Evolutionary conservation across 2,888 invertebrate species (phyloP).

Genomic region (Eumerus sabulonum): DNA sequence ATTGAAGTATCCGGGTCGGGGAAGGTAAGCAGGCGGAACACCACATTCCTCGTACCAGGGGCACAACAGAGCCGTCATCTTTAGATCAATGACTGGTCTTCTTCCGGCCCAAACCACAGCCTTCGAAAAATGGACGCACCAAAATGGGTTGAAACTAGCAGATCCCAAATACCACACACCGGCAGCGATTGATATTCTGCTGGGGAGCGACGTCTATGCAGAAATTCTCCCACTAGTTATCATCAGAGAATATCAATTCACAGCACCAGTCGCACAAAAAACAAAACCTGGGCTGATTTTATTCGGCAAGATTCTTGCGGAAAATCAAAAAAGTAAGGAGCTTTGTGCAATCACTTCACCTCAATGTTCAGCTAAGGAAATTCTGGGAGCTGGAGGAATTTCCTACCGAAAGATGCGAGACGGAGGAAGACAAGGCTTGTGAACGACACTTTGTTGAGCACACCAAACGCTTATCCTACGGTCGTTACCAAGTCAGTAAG

Average conservation of each 20-base stretch:
- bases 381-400: slow-evolving; percentile 20
- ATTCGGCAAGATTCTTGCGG: not conserved
- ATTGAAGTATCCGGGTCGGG: not conserved
- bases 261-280: not conserved
- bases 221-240: not conserved
- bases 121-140: not conserved
- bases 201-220: not conserved
- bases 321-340: not conserved
- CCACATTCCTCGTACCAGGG: not conserved
- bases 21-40: not conserved
- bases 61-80: not conserved
- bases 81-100: not conserved
- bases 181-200: not conserved
- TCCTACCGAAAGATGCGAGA: not conserved
- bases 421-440: slow-evolving; percentile 3
- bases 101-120: not conserved
- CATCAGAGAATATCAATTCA: not conserved
- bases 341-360: not conserved
- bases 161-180: not conserved
- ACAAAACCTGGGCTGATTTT: not conserved
- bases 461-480: slow-evolving; percentile 3
- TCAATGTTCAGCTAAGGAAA: not conserved
- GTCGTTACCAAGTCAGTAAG: too few relatives aligned
- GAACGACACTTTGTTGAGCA: slow-evolving; percentile 1
- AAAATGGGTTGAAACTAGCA: not conserved